Conservation (phyloP, 2,888 invertebrate genomes). For the Phengaris alcon region DNA sequence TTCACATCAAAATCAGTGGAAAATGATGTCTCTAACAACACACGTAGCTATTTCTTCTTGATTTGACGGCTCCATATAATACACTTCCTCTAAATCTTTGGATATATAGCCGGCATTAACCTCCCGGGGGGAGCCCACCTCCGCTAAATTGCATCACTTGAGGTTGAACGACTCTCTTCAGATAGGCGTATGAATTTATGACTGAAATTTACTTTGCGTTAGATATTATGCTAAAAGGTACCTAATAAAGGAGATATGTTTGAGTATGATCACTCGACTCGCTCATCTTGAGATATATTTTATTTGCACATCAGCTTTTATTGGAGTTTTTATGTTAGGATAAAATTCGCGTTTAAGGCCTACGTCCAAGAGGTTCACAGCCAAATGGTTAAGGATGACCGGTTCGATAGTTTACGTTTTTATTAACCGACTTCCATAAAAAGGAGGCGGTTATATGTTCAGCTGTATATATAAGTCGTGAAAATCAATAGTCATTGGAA, state of each 20-base stretch:
- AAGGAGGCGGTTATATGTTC: no score
- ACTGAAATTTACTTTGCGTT: constrained; percentile 30
- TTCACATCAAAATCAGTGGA: not conserved
- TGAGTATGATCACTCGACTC: constrained; percentile 25
- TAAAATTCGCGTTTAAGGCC: constrained; percentile 3
- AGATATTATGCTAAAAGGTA: constrained; percentile 29
- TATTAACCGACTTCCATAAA: not conserved
- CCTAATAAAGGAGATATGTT: constrained; percentile 22
- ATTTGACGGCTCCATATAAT: constrained; percentile 26
- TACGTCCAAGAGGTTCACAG: not conserved
- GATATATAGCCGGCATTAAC: constrained; percentile 31
- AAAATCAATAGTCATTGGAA: no score
- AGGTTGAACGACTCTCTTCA: constrained; percentile 30
- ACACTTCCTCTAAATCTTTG: constrained; percentile 26
- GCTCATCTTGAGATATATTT: constrained; percentile 10
- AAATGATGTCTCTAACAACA: not conserved
- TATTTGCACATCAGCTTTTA: constrained; percentile 13
- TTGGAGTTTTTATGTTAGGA: not conserved
- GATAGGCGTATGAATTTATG: constrained; percentile 33
- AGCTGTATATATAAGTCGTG: no score
- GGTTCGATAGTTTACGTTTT: not conserved
- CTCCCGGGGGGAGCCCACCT: constrained; percentile 26
- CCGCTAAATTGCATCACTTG: constrained; percentile 32
- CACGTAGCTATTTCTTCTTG: constrained; percentile 15
- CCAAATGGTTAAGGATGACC: not conserved